Conservation (phyloP, 2,797 vertebrate species). For the Saxicola maurus region DNA sequence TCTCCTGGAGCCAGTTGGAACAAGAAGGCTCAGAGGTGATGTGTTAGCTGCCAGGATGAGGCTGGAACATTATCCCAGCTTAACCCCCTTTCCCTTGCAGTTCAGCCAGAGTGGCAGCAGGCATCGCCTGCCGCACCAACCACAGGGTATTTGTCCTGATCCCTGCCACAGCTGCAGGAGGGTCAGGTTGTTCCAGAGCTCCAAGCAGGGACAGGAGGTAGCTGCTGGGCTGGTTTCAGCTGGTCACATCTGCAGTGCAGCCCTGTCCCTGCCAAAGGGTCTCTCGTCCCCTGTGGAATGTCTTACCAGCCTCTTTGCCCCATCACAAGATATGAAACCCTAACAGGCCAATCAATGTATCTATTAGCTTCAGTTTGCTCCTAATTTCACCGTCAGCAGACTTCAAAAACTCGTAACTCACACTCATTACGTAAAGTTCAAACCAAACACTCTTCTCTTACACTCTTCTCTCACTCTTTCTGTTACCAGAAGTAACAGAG, state of each 20-base stretch:
- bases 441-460: not conserved
- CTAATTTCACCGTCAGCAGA: not conserved
- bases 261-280: not conserved
- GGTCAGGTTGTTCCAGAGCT: not conserved
- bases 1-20: not conserved
- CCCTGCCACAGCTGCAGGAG: not conserved
- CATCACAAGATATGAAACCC: fast-evolving
- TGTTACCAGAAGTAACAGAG: not conserved
- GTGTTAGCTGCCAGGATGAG: not conserved
- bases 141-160: not conserved
- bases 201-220: not conserved
- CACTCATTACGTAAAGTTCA: not conserved
- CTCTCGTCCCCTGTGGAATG: fast-evolving
- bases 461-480: too few species aligned
- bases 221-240: not conserved
- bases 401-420: not conserved
- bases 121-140: not conserved
- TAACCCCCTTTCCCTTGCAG: not conserved
- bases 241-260: not conserved
- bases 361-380: not conserved
- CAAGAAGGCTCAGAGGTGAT: not conserved
- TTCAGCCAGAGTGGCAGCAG: not conserved
- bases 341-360: fast-evolving
- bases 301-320: not conserved
- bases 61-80: conserved; percentile 25